Conservation (phyloP, 2,113 vertebrate species). For the Bombycilla garrulus region DNA sequence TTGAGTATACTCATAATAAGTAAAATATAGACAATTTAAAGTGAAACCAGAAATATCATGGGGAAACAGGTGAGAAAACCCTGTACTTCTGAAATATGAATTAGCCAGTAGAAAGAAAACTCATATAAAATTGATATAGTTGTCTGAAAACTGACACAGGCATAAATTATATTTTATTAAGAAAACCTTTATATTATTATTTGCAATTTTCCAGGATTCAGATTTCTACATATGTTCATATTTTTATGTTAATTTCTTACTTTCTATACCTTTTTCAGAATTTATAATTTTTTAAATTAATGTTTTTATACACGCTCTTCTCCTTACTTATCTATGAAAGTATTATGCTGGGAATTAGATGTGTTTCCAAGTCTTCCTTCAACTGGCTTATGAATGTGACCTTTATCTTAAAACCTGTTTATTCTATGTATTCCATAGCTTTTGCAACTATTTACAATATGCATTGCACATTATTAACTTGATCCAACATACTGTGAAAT, state of each 20-base stretch:
- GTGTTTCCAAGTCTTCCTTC: background rate
- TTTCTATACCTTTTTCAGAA: background rate
- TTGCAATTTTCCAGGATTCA: background rate
- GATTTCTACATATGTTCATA: background rate
- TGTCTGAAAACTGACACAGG: background rate
- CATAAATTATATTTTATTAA: background rate
- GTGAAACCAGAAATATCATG: constrained; percentile 16
- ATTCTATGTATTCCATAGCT: background rate
- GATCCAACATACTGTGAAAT: constrained; percentile 15
- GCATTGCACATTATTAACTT: constrained; percentile 31
- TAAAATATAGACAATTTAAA: background rate
- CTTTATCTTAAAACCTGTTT: constrained; percentile 32
- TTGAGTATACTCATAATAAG: background rate
- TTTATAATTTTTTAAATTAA: background rate
- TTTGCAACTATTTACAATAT: constrained; percentile 40
- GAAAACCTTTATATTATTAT: background rate
- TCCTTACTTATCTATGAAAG: background rate
- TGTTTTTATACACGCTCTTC: background rate
- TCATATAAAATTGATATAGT: background rate
- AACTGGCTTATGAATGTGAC: constrained; percentile 26
- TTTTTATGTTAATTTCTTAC: background rate
- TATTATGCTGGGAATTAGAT: background rate
- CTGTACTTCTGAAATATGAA: background rate
- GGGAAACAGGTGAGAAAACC: constrained; percentile 28
- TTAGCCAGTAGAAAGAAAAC: constrained; percentile 24